These are phyloP conservation scores for Magallana gigas DNA, from an alignment of 1,140 invertebrate species.

Conservation along the genomic window DNA sequence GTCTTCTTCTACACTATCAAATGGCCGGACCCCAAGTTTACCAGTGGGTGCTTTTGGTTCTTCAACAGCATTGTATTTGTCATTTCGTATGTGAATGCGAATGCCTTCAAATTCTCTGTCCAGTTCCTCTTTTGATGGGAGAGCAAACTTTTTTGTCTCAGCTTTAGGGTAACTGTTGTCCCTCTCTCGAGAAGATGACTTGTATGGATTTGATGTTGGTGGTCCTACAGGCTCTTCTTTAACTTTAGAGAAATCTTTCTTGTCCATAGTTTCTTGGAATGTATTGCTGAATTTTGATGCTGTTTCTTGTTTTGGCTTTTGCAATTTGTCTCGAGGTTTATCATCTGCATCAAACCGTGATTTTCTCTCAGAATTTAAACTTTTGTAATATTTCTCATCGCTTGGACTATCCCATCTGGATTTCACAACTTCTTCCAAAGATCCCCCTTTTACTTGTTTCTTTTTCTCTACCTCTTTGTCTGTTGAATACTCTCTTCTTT, in stretches of 20 bases:
- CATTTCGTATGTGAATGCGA: constrained; percentile 57
- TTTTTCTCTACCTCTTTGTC: constrained; percentile 17
- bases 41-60: not conserved
- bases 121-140: constrained; percentile 3
- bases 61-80: constrained; percentile 28
- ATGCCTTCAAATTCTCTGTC: constrained; percentile 56
- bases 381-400: constrained; percentile 28
- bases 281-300: not conserved
- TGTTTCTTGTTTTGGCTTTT: not conserved
- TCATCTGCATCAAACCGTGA: constrained; percentile 20
- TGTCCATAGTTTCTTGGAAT: not conserved
- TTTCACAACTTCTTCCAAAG: constrained; percentile 37
- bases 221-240: constrained; percentile 2
- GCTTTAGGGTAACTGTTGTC: not conserved
- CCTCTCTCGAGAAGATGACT: not conserved
- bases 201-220: not conserved
- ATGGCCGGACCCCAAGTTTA: not conserved
- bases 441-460: not conserved
- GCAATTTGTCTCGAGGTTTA: not conserved
- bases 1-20: constrained; percentile 5
- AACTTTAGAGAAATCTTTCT: not conserved
- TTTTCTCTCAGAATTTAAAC: not conserved
- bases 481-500: not conserved
- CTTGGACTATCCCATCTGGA: constrained; percentile 57
- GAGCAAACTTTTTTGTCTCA: not conserved